Evolutionary conservation across 2,888 invertebrate species (phyloP), one percentile per base, ranked within the genome.

Genomic region (Cosmopolites sordidus): DNA sequence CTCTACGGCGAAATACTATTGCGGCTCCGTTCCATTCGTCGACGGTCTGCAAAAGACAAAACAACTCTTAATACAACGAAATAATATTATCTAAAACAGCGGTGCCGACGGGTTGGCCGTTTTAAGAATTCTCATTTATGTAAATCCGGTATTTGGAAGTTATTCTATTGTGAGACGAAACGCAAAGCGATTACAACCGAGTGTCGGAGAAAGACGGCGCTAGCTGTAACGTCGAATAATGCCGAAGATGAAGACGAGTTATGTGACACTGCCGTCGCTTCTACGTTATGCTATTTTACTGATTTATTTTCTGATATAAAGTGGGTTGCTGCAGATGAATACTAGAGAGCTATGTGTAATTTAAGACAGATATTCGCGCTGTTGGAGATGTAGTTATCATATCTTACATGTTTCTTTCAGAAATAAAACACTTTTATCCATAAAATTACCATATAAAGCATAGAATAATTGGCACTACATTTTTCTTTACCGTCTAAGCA

Each of bases 71-170:
- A 48, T 55, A 43, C 47, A 33, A 17, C 38, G 17, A 41, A 41
- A 55, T 48, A 51, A 43, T 51, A 48, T 55, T 51, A 55, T 55
- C 51, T 48, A 15, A 51, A 55, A 51, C 39, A 43, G 43, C 51
- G 40, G 22, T 43, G 43, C 27, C 48, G 48, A 51, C 43, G 43
- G 33, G 41, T 30, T 30, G 40, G 43, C 33, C 48, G 38, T 51
- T 55, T 44, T 43, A 51, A 48, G 51, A 55, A 48, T 55, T 47
- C 37, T 43, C 51, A 55, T 51, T 48, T 40, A 48, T 43, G 55
- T 44, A 55, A 51, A 43, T 50, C 48, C 51, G 51, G 51, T 29
- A 40, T 54, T 50, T 46, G 41, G 44, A 44, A 45, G 49, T 45
- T 44, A 54, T 54, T 49, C 41, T 45, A 39, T 54, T 49, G 49